These are phyloP conservation scores for Phainopepla nitens DNA, from an alignment of 2,113 vertebrate genomes.

Conservation along the genomic window DNA sequence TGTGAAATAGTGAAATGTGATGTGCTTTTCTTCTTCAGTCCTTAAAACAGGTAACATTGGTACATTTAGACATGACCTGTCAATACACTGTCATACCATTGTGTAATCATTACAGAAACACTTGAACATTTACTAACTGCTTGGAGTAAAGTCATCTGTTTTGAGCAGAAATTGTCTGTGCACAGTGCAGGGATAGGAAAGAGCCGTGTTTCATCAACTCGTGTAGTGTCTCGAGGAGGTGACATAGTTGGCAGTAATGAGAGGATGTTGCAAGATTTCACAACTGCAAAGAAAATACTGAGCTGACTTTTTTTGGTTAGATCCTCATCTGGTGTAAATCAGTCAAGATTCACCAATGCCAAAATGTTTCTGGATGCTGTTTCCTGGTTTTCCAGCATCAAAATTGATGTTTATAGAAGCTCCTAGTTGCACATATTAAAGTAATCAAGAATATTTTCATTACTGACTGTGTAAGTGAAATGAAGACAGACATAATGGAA, in stretches of 20 bases:
- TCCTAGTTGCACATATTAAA: slow-evolving; percentile 29
- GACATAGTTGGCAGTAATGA: background rate
- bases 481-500: slow-evolving; percentile 46
- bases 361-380: background rate
- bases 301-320: background rate
- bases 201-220: background rate
- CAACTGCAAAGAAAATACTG: background rate
- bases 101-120: background rate
- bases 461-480: slow-evolving; percentile 40
- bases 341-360: background rate
- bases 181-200: background rate
- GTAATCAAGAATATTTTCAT: slow-evolving; percentile 38
- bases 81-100: background rate
- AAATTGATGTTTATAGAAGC: background rate
- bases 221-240: background rate
- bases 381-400: background rate
- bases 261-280: background rate
- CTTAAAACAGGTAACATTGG: background rate
- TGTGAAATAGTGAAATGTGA: background rate
- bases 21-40: rapidly evolving
- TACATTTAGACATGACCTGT: background rate
- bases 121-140: background rate
- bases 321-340: background rate
- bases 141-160: background rate
- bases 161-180: background rate